Evolutionary conservation across 1,140 invertebrate genomes (phyloP), one percentile per base, ranked within the genome.

Genomic region (Brachionus calyciflorus): DNA sequence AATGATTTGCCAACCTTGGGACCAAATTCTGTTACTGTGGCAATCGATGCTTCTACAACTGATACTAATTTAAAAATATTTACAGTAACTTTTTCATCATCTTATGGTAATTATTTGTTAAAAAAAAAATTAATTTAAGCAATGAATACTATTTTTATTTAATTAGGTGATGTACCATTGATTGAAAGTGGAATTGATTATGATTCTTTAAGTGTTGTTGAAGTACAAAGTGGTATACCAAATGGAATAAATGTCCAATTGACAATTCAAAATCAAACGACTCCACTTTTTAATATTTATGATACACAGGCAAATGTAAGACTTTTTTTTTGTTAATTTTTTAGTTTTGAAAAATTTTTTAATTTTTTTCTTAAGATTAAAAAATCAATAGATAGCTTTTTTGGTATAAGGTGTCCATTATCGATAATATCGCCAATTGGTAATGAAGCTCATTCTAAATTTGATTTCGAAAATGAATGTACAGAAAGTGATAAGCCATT

Each of bases 1-100:
- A 65, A 65, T n/a, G 60, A 65, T 44, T 65, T 65, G 44, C 44
- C 44, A 46, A 46, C 44, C 5, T 46, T 46, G 14, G n/a, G 44
- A 37, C 26, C 60, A 19, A 65, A 30, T 4, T 21, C 37, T 19
- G 24, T 57, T 2, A 57, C 24, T 19, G 12, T n/a, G 4, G 14
- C 3, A 2, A n/a, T n/a, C 12, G 19, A 24, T 10, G n/a, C 17
- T 14, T 6, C 3, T 17, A 6, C 30, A 12, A 3, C 3, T 6
- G 53, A 57, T 28, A 3, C 24, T 21, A 33, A 17, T 21, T 6
- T 28, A 10, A 6, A 7, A 57, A 6, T 12, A 3, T 57, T 19
- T 57, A 28, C 12, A 10, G 17, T 57, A 4, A 57, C 6, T 10
- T 57, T 57, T 21, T 57, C 53, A 3, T n/a, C 53, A 28, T 10